Conservation (phyloP, 2,888 invertebrate genomes). For the Lycophotia porphyrea region DNA sequence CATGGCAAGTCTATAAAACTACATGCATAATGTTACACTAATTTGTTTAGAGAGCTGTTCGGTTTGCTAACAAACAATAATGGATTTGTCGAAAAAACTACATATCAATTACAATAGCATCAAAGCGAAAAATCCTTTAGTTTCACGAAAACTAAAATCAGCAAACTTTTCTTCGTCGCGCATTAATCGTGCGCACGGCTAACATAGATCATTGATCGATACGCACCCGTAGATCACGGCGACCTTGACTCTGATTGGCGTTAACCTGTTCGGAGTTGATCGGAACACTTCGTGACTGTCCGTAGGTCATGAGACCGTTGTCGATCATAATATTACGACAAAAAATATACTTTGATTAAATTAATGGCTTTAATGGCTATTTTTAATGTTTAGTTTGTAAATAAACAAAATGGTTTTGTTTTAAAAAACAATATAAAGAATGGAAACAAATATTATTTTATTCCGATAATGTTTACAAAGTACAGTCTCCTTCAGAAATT, state of each 20-base stretch:
- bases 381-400: conserved; percentile 45
- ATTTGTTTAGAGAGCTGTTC: not conserved
- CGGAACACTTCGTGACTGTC: conserved; percentile 74
- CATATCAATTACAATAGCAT: not conserved
- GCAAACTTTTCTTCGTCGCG: conserved; percentile 39
- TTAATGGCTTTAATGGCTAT: conserved; percentile 55
- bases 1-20: conserved; percentile 29
- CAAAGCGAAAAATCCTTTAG: conserved; percentile 11
- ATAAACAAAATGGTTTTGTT: conserved; percentile 47
- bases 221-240: conserved; percentile 76
- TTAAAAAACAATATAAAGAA: conserved; percentile 33
- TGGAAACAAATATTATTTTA: conserved; percentile 25
- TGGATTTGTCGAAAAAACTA: not conserved
- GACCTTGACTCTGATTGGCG: conserved; percentile 83
- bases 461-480: conserved; percentile 17
- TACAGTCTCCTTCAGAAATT: conserved; percentile 53
- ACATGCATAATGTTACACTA: conserved; percentile 7
- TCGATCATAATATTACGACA: conserved; percentile 70
- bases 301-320: conserved; percentile 70
- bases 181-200: conserved; percentile 55
- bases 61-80: not conserved
- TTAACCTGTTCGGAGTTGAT: conserved; percentile 72
- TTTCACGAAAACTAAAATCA: conserved; percentile 13
- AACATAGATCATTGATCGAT: conserved; percentile 81
- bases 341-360: conserved; percentile 56